A percentile compares a stretch with the other conserved stretches of the same genome.
Evolutionary conservation across 2,888 invertebrate species (phyloP).

Genomic region (Troides aeacus): DNA sequence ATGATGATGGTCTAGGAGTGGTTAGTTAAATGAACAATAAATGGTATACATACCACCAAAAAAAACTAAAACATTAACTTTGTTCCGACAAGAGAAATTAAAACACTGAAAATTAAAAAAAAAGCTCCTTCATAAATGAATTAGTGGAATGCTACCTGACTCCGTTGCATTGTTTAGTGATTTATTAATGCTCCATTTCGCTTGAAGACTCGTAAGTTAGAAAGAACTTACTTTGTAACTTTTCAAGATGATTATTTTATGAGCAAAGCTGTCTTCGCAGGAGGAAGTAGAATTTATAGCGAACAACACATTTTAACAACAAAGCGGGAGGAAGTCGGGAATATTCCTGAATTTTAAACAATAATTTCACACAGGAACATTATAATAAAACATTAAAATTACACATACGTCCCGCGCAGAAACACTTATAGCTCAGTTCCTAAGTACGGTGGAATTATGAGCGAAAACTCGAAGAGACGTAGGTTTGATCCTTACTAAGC

Average conservation of each 20-base stretch:
- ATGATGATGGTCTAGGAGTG: no score
- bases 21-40: no score
- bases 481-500: no score
- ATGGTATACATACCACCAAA: no score
- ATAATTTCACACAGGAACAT: not conserved
- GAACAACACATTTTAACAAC: slow-evolving; percentile 10
- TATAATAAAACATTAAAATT: not conserved
- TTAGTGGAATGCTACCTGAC: slow-evolving; percentile 15
- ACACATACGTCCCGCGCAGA: not conserved
- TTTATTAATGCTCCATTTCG: slow-evolving; percentile 24
- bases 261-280: slow-evolving; percentile 18
- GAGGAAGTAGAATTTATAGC: slow-evolving; percentile 18
- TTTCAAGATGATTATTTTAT: slow-evolving; percentile 28
- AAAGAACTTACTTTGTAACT: slow-evolving; percentile 26
- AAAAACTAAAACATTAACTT: no score
- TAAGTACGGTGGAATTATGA: no score
- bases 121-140: not conserved
- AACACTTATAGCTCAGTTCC: not conserved
- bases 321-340: not conserved
- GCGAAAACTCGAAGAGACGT: no score
- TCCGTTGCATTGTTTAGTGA: slow-evolving; percentile 21
- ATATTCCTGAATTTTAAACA: not conserved
- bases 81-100: no score
- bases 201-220: slow-evolving; percentile 22
- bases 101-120: not conserved